Conservation (phyloP, 2,888 invertebrate genomes). For the Eristalis pertinax region DNA sequence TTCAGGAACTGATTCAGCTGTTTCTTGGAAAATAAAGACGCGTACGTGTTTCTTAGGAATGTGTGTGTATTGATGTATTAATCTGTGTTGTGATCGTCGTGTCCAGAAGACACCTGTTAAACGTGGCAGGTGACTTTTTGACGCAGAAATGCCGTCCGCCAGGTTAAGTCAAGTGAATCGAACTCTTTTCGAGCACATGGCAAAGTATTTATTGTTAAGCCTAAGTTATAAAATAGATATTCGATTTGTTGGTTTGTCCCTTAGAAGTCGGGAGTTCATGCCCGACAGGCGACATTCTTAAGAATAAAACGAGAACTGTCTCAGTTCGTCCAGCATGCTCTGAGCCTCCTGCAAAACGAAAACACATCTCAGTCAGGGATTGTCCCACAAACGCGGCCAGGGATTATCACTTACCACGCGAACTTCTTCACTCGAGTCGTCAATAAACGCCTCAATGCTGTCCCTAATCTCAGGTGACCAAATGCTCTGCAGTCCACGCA, state of each 20-base stretch:
- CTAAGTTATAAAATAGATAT: not conserved
- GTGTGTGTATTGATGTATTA: too few species aligned
- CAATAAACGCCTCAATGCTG: conserved; percentile 77
- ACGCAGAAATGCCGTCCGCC: too few species aligned
- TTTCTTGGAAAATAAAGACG: conserved; percentile 50
- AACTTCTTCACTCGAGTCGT: conserved; percentile 76
- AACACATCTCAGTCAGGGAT: not conserved
- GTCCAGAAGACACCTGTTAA: too few species aligned
- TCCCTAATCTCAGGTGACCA: conserved; percentile 78
- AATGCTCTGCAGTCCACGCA: conserved; percentile 83
- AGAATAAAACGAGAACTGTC: conserved; percentile 79
- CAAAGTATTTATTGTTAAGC: not conserved
- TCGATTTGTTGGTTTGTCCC: not conserved
- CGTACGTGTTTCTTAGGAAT: not conserved
- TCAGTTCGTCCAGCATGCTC: conserved; percentile 79
- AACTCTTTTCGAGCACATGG: not conserved
- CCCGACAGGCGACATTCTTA: conserved; percentile 49
- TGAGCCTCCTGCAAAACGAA: conserved; percentile 76
- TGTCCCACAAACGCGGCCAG: not conserved
- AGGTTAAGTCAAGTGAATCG: not conserved
- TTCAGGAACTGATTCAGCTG: conserved; percentile 60
- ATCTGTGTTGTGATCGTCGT: too few species aligned
- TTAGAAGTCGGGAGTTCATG: not conserved
- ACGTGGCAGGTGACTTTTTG: too few species aligned
- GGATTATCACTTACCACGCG: conserved; percentile 73